Evolutionary conservation across 1,140 invertebrate species (phyloP).

Genomic region (Zaprionus davidi): DNA sequence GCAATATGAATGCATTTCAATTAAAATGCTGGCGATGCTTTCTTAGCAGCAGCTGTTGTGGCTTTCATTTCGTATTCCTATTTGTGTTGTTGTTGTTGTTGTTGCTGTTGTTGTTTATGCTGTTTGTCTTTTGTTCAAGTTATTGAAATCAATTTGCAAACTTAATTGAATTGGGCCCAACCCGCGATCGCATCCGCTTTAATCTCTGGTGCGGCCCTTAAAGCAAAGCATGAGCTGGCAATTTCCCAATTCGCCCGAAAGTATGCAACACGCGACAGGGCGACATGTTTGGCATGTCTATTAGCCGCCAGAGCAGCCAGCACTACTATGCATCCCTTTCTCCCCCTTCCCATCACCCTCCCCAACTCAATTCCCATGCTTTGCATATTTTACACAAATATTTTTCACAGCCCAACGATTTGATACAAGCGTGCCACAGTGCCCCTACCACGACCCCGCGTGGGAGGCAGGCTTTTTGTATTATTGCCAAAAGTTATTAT

Average conservation of each 20-base stretch:
- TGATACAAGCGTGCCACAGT: conserved; percentile 34
- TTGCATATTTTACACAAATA: conserved; percentile 52
- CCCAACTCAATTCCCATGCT: background rate
- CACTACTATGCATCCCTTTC: background rate
- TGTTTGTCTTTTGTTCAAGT: conserved; percentile 53
- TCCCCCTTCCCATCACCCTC: background rate
- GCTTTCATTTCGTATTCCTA: conserved; percentile 27
- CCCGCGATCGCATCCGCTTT: conserved; percentile 1
- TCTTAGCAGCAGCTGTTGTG: conserved; percentile 62
- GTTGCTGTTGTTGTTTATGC: background rate
- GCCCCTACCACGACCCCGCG: conserved; percentile 6
- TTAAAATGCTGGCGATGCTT: conserved; percentile 62
- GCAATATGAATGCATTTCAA: conserved; percentile 76
- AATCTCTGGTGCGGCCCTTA: conserved; percentile 14
- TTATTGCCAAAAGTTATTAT: conserved; percentile 71
- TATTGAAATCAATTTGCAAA: conserved; percentile 71
- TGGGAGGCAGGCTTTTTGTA: conserved; percentile 56
- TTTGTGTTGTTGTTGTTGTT: background rate
- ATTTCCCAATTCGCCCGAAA: conserved; percentile 44
- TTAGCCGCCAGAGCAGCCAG: conserved; percentile 35
- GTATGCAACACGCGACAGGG: conserved; percentile 21
- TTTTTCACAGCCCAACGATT: conserved; percentile 58
- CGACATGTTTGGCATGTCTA: conserved; percentile 58
- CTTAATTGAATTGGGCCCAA: conserved; percentile 61
- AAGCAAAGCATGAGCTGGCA: conserved; percentile 2